Evolutionary conservation across 2,888 invertebrate species (phyloP).

Genomic region (Mantis religiosa): DNA sequence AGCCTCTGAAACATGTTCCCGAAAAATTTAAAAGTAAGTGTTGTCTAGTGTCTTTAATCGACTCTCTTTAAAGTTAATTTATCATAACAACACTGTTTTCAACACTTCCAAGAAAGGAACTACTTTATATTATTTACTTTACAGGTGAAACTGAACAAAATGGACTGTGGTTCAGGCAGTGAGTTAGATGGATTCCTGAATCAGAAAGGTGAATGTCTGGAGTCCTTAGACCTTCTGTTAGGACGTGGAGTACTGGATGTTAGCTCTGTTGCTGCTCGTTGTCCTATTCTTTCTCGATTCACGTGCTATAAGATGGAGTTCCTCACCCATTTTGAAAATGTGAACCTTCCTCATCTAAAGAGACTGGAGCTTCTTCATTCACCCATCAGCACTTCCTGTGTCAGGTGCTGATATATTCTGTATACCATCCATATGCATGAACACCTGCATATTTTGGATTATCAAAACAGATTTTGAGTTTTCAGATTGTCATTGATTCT

Average conservation of each 20-base stretch:
- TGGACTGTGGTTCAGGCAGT: neutral
- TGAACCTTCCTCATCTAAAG: neutral
- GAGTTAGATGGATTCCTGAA: neutral
- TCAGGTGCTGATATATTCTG: neutral
- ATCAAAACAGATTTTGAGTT: neutral
- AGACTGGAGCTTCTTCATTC: constrained; percentile 1
- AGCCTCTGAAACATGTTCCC: too few relatives aligned
- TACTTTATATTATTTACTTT: neutral
- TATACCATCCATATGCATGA: neutral
- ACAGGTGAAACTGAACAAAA: neutral
- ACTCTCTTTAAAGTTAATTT: too few relatives aligned
- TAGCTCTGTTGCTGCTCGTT: constrained; percentile 1
- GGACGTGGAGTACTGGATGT: neutral
- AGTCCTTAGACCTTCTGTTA: neutral
- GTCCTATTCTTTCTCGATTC: neutral
- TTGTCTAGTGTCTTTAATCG: too few relatives aligned
- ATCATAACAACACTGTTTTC: too few relatives aligned
- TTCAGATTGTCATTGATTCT: neutral
- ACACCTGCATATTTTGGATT: neutral
- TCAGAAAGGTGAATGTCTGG: neutral
- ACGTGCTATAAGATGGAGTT: neutral
- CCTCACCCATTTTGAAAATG: constrained; percentile 4
- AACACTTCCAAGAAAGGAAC: too few relatives aligned
- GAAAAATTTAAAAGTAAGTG: too few relatives aligned
- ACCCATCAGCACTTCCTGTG: neutral